phyloP scores from a whole-genome alignment of 2,888 invertebrate genomes.

The Cantharis flavilabris region DNA sequence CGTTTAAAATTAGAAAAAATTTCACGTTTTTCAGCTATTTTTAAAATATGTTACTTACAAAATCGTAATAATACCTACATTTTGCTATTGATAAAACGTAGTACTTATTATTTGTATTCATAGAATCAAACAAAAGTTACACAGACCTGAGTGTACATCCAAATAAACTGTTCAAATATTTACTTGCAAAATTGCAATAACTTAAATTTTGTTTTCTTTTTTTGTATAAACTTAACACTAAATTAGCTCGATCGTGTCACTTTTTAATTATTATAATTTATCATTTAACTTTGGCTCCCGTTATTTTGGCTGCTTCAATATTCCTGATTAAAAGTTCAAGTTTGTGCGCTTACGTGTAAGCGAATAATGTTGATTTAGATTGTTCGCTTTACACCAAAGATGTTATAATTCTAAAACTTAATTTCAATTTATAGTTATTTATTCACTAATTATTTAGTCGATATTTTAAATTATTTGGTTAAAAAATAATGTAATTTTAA shows the following conservation, averaged over 20 bases:
- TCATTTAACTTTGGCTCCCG: neutral
- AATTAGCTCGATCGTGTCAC: neutral
- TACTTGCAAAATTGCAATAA: neutral
- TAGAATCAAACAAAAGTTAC: neutral
- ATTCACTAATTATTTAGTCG: neutral
- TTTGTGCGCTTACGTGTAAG: too few relatives aligned
- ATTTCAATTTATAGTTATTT: neutral
- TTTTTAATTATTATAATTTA: neutral
- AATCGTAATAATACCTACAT: neutral
- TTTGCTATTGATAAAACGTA: neutral
- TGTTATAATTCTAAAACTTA: too few relatives aligned
- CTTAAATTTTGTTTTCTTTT: neutral
- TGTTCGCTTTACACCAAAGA: too few relatives aligned
- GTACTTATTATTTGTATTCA: neutral
- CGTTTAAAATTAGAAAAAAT: neutral
- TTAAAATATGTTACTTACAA: neutral
- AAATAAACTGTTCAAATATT: neutral
- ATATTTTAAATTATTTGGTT: neutral
- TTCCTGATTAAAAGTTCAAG: neutral
- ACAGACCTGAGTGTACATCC: neutral
- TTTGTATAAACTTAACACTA: neutral
- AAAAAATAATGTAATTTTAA: neutral
- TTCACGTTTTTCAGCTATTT: neutral
- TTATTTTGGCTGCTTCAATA: neutral
- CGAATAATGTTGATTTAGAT: too few relatives aligned